Evolutionary conservation across 2,113 vertebrate species (phyloP), one percentile per base, ranked within the genome.

Genomic region (Larimichthys polyactis): DNA sequence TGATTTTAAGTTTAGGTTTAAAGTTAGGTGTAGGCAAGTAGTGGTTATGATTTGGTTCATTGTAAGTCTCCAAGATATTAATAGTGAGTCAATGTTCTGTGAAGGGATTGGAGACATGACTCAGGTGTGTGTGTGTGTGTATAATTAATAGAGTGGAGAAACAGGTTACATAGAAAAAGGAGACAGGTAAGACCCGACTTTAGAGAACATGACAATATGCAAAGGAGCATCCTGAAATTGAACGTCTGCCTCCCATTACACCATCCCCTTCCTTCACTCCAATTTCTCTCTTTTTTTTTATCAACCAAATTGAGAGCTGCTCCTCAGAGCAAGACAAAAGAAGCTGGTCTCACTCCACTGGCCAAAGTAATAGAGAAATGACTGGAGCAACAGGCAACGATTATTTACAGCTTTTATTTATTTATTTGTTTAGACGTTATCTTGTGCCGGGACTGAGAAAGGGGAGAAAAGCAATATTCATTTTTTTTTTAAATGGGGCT

Each of bases 281-380:
- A 22, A 40, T 60, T 66, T 81, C 14, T 81, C 14, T n/a, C 46
- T 79, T 79, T 63, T 81, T 9, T 88, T 78, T 82, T 86, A 88
- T 93, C 84, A 89, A 78, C 52, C 8, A 90, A 90, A 85, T 78
- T 76, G 84, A 89, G 79, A 91, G 91, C 86, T 91, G 92, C 89
- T 91, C 89, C 86, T 90, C 78, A 65, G 90, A 92, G 92, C 84
- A 91, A 74, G 82, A 91, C 91, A 92, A 91, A 92, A 90, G 81
- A 91, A 90, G 78, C 81, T 46, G 29, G 92, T 94, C 89, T 93
- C 92, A 91, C 91, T 93, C 89, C 78, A 85, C 52, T 89, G 92
- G 87, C 87, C 82, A 91, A 93, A 87, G 90, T 93, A 93, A 94
- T 94, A 84, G 91, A 91, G 89, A 90, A 94, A 90, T 90, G 89